Evolutionary conservation across 92 coral and sea anemone genomes (phyloP), one percentile per base, ranked within the genome.

Genomic region (Hydrozoanthus gracilis): DNA sequence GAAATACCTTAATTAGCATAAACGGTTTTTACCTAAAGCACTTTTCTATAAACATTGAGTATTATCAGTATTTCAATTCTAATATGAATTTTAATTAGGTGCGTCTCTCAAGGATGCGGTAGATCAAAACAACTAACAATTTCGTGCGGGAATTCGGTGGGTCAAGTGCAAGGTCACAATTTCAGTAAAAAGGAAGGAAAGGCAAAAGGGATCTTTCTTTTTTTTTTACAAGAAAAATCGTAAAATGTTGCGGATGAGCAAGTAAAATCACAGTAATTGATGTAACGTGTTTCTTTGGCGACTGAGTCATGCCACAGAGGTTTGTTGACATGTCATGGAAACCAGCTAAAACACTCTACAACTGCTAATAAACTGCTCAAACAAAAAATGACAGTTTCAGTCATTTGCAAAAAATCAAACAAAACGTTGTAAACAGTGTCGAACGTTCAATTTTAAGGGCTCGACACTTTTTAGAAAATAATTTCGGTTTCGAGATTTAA

Each of bases 41-140:
- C 74, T 80, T 80, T 65, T 80, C 85, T 65, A 65, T 65, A 66
- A 80, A 80, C 85, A 80, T 80, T 80, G 74, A 80, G 85, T 80
- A 64, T 80, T 80, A 80, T 49, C 85, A 65, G 85, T 80, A 80
- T 80, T 80, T 80, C 54, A 35, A 50, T 64, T 45, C 55, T 60
- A 60, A 44, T 79, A 45, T 64, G 85, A 80, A 64, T 80, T 49
- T 80, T 65, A 80, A 80, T 80, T 9, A 80, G 75, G 54, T 12
- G 27, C 9, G 85, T 17, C 75, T 80, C 85, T 80, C 49, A 47
- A 80, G 16, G 13, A 46, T 65, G 75, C 85, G 73, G 62, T 80
- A 16, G 66, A 47, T 47, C 85, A 80, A 79, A 79, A 54, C 27
- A 45, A 20, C 9, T 45, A 50, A 39, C 62, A 64, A 65, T 7